Percentiles rank a stretch among this genome's conserved stretches.
Evolutionary conservation across 92 coral and sea anemone genomes (phyloP).

Genomic region (Virgularia gustaviana): DNA sequence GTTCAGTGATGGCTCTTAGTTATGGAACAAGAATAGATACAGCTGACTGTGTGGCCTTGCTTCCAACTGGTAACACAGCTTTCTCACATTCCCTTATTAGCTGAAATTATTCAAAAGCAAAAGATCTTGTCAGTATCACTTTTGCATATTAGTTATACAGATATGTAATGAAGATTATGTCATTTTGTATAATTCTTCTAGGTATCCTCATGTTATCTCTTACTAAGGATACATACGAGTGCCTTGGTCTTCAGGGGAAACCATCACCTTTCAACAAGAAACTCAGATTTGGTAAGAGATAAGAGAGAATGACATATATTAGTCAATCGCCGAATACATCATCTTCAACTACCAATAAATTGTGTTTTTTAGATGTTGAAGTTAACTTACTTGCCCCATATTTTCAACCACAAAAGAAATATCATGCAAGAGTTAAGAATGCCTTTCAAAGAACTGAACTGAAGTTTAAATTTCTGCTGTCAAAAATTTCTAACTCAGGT

Average conservation of each 20-base stretch:
- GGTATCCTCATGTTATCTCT: slow-evolving; percentile 77
- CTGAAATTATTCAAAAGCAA: background rate
- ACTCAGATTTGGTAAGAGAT: slow-evolving; percentile 77
- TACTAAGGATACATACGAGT: slow-evolving; percentile 89
- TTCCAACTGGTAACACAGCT: slow-evolving; percentile 68
- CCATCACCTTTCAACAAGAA: slow-evolving; percentile 73
- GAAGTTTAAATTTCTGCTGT: slow-evolving; percentile 68
- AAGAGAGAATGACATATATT: no score
- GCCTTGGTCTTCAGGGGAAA: slow-evolving; percentile 83
- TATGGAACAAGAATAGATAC: slow-evolving; percentile 70
- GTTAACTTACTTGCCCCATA: slow-evolving; percentile 66
- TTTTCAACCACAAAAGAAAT: slow-evolving; percentile 72
- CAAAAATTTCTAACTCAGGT: slow-evolving; percentile 5
- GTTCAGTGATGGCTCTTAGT: slow-evolving; percentile 73
- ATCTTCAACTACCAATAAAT: background rate
- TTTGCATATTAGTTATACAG: background rate
- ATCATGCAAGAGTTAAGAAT: slow-evolving; percentile 77
- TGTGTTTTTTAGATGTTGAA: slow-evolving; percentile 71
- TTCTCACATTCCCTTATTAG: background rate
- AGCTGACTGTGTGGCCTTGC: slow-evolving; percentile 74
- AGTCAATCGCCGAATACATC: background rate
- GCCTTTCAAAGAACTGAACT: slow-evolving; percentile 61
- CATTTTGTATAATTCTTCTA: background rate
- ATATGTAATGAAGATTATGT: background rate
- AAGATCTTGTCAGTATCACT: background rate